phyloP scores from a whole-genome alignment of 2,113 vertebrate species.

The Casuarius casuarius region DNA sequence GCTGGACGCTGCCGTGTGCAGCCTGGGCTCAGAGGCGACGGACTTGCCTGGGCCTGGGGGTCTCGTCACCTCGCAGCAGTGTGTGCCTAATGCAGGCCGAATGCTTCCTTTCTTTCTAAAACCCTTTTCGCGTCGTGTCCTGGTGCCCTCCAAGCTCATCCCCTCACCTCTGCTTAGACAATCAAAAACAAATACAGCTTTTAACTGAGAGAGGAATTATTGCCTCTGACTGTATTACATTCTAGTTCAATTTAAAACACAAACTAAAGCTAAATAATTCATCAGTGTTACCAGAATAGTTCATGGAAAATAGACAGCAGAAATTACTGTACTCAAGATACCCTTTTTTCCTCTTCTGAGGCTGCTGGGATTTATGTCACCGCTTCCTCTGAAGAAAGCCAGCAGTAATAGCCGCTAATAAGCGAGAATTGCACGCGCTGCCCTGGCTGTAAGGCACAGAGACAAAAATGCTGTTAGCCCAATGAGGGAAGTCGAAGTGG shows the following conservation, averaged over 20 bases:
- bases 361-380: background rate
- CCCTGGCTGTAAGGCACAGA: background rate
- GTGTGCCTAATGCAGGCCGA: background rate
- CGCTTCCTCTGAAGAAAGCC: background rate
- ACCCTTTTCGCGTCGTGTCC: background rate
- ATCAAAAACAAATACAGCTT: background rate
- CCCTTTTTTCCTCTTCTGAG: background rate
- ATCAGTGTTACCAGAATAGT: background rate
- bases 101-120: background rate
- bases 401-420: background rate
- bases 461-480: fast-evolving
- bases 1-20: background rate
- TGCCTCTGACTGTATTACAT: fast-evolving
- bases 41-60: background rate
- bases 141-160: fast-evolving
- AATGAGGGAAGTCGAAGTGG: background rate
- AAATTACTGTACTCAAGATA: background rate
- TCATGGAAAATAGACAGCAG: background rate
- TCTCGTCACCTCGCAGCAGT: fast-evolving
- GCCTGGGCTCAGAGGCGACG: background rate
- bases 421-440: fast-evolving
- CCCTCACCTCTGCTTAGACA: background rate
- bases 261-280: conserved; percentile 31
- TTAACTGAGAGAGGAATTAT: background rate
- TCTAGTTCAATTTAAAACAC: background rate